Percentiles rank a stretch among this genome's conserved stretches.
Conservation (phyloP, 92 coral and sea anemone genomes). For the Actinostola sp. region DNA sequence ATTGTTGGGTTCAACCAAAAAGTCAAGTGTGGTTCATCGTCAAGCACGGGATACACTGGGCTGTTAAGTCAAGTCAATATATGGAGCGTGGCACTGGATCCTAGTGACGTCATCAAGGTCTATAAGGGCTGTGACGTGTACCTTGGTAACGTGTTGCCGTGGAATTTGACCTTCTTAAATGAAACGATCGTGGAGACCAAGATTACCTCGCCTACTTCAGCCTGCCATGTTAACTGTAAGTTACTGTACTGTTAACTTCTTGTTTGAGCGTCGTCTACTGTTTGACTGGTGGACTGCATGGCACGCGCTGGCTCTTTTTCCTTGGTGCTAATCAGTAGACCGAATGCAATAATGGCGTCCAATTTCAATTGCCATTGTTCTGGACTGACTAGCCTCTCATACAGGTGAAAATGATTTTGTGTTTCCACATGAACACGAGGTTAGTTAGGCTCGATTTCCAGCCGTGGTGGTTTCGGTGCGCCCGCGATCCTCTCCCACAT, state of each 20-base stretch:
- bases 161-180: constrained; percentile 21
- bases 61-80: constrained; percentile 46
- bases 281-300: too few species aligned
- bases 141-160: constrained; percentile 50
- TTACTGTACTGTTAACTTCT: background rate
- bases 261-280: too few species aligned
- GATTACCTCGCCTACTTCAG: constrained; percentile 37
- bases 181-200: background rate
- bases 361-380: too few species aligned
- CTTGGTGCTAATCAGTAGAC: too few species aligned
- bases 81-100: constrained; percentile 29
- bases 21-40: background rate
- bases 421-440: too few species aligned
- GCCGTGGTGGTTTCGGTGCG: too few species aligned
- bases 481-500: too few species aligned
- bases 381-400: too few species aligned
- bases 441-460: too few species aligned
- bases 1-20: constrained; percentile 32
- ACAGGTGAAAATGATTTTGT: too few species aligned
- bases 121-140: constrained; percentile 30
- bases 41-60: constrained; percentile 24
- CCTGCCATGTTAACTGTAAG: constrained; percentile 27
- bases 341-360: too few species aligned
- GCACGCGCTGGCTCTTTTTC: too few species aligned
- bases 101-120: constrained; percentile 32